phyloP scores from a whole-genome alignment of 1,140 invertebrate species.

The Trichonephila clavata region DNA sequence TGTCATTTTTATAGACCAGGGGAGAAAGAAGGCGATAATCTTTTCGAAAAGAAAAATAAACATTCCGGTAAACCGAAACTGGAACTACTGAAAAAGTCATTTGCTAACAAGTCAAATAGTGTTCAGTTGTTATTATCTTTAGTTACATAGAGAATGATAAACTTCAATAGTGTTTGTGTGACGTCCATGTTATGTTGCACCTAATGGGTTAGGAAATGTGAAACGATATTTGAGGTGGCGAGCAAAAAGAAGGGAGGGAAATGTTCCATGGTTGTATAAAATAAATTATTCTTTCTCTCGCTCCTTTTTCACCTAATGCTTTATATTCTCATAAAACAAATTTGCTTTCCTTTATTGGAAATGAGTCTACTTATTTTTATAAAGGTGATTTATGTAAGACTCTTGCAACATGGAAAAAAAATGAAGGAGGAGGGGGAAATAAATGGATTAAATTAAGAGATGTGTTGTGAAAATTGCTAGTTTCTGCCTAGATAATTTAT shows the following conservation, averaged over 20 bases:
- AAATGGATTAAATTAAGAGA: constrained; percentile 18
- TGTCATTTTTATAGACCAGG: neutral
- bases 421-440: neutral
- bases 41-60: neutral
- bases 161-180: neutral
- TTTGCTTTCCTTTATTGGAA: neutral
- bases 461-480: neutral
- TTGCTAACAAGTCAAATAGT: constrained; percentile 31
- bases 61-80: constrained; percentile 5
- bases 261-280: constrained; percentile 4
- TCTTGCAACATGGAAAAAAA: neutral
- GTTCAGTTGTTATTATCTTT: constrained; percentile 24
- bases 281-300: neutral
- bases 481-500: neutral
- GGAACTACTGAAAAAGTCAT: constrained; percentile 9
- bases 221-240: constrained; percentile 3
- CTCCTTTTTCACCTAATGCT: neutral
- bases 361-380: constrained; percentile 9
- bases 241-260: neutral
- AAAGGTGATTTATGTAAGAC: constrained; percentile 6
- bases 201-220: constrained; percentile 24
- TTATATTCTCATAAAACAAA: constrained; percentile 5
- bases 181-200: constrained; percentile 2
- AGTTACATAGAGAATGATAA: constrained; percentile 8
- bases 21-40: neutral